Base-by-base conservation (phyloP, 2,113 vertebrate species). In the Alligator sinensis region DNA sequence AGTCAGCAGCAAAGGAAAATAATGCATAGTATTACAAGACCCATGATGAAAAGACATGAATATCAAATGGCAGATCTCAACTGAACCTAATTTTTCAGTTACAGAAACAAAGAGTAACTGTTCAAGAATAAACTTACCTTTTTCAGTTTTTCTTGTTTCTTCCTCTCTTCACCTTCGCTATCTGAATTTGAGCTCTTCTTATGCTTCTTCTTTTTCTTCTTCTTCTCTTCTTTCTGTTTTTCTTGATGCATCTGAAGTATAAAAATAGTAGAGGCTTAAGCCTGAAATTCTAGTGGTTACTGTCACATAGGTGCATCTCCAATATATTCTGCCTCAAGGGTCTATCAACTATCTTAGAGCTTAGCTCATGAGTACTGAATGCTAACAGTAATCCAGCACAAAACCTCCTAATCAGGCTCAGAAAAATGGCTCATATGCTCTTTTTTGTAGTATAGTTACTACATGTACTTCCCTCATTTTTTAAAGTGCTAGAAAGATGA, bases 141-240 rank as follows among this genome's bases (percentile, higher is more conserved):
- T 95, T 98, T 99, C 86, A 99, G 96, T 94, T 99, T 99, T 93
- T 99, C 99, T 77, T 98, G 98, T 95, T 99, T 99, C 97, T 98
- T 99, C 81, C 98, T 98, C 70, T 99, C 99, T 80, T 99, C 99
- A 17, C 98, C 98, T 11, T 99, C 99, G 93, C 98, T 98, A 72
- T 99, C 99, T 9, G 98, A 99, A 91, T 96, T 97, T 28, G 97
- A 98, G 94, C 98, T 99, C 92, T 98, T 99, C 94, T 98, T 98
- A 63, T 98, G 99, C 92, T 97, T 99, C 96, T 98, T 99, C 98
- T 99, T 99, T 84, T 99, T 99, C 97, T 99, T 99, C 98, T 99
- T 99, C 85, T 99, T 99, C 66, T 99, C 98, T 12, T 98, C 98
- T 87, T 98, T 99, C 95, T 99, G 98, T 96, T 99, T 99, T 90